Evolutionary conservation across 2,888 invertebrate species (phyloP).

Genomic region (Netelia inedita): DNA sequence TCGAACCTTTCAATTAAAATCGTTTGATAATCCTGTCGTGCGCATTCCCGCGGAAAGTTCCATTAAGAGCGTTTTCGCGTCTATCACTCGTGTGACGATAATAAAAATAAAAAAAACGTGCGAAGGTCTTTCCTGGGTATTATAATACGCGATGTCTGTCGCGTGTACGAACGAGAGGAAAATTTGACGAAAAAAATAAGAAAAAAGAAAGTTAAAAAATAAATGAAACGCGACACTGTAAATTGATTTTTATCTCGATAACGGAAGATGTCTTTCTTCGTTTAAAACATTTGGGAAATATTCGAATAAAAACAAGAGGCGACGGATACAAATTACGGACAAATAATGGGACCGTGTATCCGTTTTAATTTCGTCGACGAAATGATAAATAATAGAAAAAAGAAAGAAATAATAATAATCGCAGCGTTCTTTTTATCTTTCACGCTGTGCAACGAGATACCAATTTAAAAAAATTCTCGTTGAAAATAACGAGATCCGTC

Average conservation of each 20-base stretch:
- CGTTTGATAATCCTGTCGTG: slow-evolving; percentile 75
- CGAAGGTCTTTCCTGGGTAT: slow-evolving; percentile 15
- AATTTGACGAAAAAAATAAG: background rate
- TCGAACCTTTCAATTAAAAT: slow-evolving; percentile 78
- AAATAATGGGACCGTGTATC: background rate
- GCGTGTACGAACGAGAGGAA: background rate
- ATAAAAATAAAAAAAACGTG: slow-evolving; percentile 29
- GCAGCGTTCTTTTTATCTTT: background rate
- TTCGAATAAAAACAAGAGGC: background rate
- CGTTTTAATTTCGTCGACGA: slow-evolving; percentile 22
- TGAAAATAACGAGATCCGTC: slow-evolving; percentile 41
- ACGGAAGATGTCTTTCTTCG: no score
- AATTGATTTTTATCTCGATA: no score
- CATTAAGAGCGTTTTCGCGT: slow-evolving; percentile 71
- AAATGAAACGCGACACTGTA: no score
- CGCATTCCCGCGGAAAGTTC: slow-evolving; percentile 75
- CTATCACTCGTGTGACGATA: slow-evolving; percentile 46
- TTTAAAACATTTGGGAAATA: no score
- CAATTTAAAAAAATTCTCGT: slow-evolving; percentile 60
- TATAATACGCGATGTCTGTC: no score
- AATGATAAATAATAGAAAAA: background rate
- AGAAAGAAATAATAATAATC: background rate
- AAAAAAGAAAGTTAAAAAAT: background rate
- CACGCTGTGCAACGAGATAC: slow-evolving; percentile 48
- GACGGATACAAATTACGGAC: background rate